Percentiles rank a stretch among this genome's conserved stretches.
Conservation (phyloP, 2,888 invertebrate genomes). For the Protonemura montana region DNA sequence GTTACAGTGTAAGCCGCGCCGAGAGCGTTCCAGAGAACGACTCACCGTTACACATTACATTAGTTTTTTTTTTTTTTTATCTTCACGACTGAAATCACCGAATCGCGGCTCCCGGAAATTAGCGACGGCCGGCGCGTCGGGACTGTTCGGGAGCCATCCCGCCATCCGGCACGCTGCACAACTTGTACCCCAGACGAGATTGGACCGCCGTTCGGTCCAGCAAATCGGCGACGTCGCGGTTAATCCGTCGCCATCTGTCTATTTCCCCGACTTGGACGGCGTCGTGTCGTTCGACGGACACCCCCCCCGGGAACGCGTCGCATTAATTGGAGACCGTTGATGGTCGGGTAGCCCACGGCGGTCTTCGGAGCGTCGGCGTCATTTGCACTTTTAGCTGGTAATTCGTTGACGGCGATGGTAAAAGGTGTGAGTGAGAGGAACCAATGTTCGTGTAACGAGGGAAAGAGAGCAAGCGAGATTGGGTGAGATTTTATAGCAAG, state of each 20-base stretch:
- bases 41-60: neutral
- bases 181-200: too few relatives aligned
- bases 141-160: neutral
- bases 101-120: slow-evolving; percentile 5
- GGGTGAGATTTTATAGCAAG: neutral
- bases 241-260: slow-evolving; percentile 29
- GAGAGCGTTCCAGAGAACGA: neutral
- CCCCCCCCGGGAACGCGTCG: too few relatives aligned
- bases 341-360: neutral
- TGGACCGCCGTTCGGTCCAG: neutral
- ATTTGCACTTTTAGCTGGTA: too few relatives aligned
- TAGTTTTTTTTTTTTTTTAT: slow-evolving; percentile 20
- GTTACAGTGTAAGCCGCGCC: neutral
- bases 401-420: too few relatives aligned
- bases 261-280: neutral
- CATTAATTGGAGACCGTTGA: neutral
- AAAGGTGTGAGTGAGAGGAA: too few relatives aligned
- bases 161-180: too few relatives aligned
- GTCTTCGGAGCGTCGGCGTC: too few relatives aligned
- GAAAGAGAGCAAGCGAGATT: neutral
- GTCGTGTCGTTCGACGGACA: neutral
- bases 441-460: neutral
- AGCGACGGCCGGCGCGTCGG: neutral
- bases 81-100: neutral
- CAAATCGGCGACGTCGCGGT: slow-evolving; percentile 17